Percentiles rank a stretch among this genome's conserved stretches.
phyloP scores from a whole-genome alignment of 2,797 vertebrate genomes.

The Trematomus bernacchii region DNA sequence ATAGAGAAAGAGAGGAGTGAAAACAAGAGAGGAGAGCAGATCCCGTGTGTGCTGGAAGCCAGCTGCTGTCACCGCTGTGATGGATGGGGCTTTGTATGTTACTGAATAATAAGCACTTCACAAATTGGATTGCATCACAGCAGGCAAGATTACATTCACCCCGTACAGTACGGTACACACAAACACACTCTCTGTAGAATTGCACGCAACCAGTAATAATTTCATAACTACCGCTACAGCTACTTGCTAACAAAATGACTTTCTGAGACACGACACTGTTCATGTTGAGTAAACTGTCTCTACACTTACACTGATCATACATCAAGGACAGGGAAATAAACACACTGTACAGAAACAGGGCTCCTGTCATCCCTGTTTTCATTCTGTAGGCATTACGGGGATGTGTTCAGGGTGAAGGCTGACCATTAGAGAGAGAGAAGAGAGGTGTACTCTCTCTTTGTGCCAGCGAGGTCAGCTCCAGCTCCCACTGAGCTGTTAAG shows the following conservation, averaged over 20 bases:
- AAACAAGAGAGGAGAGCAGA: not conserved
- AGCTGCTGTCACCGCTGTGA: constrained; percentile 49
- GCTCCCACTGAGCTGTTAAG: constrained; percentile 49
- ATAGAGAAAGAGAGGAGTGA: not conserved
- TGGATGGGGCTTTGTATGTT: constrained; percentile 57
- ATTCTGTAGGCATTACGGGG: constrained; percentile 42
- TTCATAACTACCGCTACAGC: constrained; percentile 22
- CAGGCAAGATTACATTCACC: constrained; percentile 41
- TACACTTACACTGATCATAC: constrained; percentile 39
- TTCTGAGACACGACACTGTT: constrained; percentile 12
- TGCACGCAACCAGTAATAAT: constrained; percentile 4
- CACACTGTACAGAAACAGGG: constrained; percentile 3
- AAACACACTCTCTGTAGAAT: not conserved
- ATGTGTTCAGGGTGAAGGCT: constrained; percentile 47
- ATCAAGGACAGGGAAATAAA: constrained; percentile 15
- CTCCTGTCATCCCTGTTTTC: constrained; percentile 41
- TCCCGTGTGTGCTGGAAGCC: constrained; percentile 37
- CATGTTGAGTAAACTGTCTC: constrained; percentile 17
- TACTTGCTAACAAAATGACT: constrained; percentile 14
- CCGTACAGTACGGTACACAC: constrained; percentile 1
- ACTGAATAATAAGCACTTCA: constrained; percentile 62
- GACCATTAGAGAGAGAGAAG: constrained; percentile 39
- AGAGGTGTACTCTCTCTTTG: constrained; percentile 42
- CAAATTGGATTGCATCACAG: constrained; percentile 72
- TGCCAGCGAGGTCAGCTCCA: constrained; percentile 44